phyloP scores from a whole-genome alignment of 1,140 invertebrate genomes.

The Brachionus angularis region DNA sequence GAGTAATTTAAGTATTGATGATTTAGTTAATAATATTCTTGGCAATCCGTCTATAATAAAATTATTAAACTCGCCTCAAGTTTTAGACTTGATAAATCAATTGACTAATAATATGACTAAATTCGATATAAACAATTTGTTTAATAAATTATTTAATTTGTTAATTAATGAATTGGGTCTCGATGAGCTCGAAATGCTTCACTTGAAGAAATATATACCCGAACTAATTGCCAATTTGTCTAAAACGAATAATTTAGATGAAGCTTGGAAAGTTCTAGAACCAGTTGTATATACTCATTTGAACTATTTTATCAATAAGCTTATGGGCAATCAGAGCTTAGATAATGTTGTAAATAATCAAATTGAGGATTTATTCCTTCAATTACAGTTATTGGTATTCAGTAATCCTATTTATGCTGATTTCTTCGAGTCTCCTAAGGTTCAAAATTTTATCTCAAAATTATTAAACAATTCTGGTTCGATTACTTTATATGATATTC shows the following conservation, averaged over 20 bases:
- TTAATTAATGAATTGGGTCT: too few species aligned
- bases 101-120: too few species aligned
- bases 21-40: too few species aligned
- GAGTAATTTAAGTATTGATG: too few species aligned
- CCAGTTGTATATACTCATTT: slow-evolving; percentile 2
- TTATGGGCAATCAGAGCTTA: neutral
- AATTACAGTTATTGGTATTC: neutral
- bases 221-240: neutral
- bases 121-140: too few species aligned
- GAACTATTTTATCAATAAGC: slow-evolving; percentile 4
- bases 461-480: too few species aligned
- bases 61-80: too few species aligned
- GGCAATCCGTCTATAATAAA: too few species aligned
- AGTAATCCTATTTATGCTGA: too few species aligned
- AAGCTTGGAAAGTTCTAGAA: neutral
- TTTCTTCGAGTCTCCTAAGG: too few species aligned
- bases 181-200: neutral
- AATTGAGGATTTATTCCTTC: neutral
- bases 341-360: neutral
- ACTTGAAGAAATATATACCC: neutral
- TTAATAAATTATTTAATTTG: too few species aligned
- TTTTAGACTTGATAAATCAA: too few species aligned
- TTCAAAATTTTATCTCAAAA: neutral
- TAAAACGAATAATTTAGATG: neutral
- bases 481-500: neutral